A percentile compares a stretch with the other conserved stretches of the same genome.
Conservation (phyloP, 2,888 invertebrate species). For the Thereva nobilitata region DNA sequence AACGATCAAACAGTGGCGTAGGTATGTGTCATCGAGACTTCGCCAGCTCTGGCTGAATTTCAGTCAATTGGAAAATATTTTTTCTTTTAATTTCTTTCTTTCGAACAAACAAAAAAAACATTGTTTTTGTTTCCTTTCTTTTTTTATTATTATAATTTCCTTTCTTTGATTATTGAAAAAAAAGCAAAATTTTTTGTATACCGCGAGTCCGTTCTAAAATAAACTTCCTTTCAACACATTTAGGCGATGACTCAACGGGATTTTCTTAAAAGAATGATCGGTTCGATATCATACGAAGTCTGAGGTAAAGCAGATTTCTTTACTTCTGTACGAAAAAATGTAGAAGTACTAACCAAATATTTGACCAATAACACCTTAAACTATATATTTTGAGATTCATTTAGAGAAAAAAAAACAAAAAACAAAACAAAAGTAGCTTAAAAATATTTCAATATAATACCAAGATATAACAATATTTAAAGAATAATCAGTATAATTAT, state of each 20-base stretch:
- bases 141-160: not conserved
- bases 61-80: constrained; percentile 1
- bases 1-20: constrained; percentile 61
- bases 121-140: not conserved
- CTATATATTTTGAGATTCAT: no score
- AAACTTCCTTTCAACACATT: constrained; percentile 27
- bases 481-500: not conserved
- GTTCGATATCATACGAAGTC: constrained; percentile 8
- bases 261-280: constrained; percentile 13
- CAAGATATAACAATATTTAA: not conserved
- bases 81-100: not conserved
- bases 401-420: no score
- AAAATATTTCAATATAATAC: not conserved
- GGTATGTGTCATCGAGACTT: constrained; percentile 26
- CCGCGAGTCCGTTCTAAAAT: constrained; percentile 19
- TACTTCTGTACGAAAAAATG: not conserved
- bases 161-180: not conserved
- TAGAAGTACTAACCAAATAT: no score
- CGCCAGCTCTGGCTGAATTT: constrained; percentile 15
- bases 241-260: constrained; percentile 12
- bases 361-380: no score
- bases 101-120: not conserved
- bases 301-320: constrained; percentile 18
- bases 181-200: constrained; percentile 14
- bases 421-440: constrained; percentile 3